phyloP scores from a whole-genome alignment of 2,888 invertebrate genomes.

The Drosophila falleni region DNA sequence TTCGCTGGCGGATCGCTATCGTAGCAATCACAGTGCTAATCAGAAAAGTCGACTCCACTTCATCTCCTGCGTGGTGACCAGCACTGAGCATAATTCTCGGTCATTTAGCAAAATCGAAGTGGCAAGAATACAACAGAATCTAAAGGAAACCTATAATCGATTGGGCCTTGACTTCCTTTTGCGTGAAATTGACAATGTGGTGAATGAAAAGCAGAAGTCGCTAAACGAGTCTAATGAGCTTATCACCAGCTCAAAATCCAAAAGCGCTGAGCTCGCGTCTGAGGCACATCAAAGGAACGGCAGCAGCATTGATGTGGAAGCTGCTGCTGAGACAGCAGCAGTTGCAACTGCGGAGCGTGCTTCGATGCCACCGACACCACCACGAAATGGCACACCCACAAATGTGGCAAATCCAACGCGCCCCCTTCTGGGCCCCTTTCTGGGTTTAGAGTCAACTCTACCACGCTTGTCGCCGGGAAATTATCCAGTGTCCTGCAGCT shows the following conservation, averaged over 20 bases:
- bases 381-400: constrained; percentile 28
- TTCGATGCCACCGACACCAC: constrained; percentile 49
- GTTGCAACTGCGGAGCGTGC: constrained; percentile 1
- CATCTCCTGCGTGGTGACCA: constrained; percentile 81
- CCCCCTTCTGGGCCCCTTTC: constrained; percentile 26
- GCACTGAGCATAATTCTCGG: constrained; percentile 69
- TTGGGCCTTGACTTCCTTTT: constrained; percentile 81
- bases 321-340: constrained; percentile 34
- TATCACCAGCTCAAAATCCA: constrained; percentile 22
- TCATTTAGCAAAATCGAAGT: constrained; percentile 76
- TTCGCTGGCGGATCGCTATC: constrained; percentile 71
- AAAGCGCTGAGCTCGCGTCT: constrained; percentile 56
- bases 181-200: constrained; percentile 80
- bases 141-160: constrained; percentile 76
- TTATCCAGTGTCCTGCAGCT: constrained; percentile 5
- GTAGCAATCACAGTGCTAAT: constrained; percentile 66
- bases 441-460: constrained; percentile 35
- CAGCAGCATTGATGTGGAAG: background rate
- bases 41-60: constrained; percentile 73
- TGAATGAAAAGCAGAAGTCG: constrained; percentile 46
- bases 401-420: constrained; percentile 10
- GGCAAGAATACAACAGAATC: constrained; percentile 79
- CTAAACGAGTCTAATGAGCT: constrained; percentile 53
- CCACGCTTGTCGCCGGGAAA: constrained; percentile 30
- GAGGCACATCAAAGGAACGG: constrained; percentile 39